These are phyloP conservation scores for Melopsittacus undulatus DNA, from an alignment of 2,797 vertebrate species.

Conservation along the genomic window DNA sequence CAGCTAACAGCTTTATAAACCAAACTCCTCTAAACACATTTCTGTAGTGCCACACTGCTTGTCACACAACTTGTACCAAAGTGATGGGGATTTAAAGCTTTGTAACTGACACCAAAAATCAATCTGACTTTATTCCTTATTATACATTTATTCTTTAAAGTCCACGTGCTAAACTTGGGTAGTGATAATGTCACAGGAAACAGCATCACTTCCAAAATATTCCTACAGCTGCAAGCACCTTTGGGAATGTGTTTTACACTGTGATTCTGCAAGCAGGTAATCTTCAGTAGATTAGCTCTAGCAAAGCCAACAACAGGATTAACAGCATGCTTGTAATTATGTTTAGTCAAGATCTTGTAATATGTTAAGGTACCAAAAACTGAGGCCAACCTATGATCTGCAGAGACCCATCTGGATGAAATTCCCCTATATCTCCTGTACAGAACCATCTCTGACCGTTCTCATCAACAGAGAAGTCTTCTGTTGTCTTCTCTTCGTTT, in stretches of 20 bases:
- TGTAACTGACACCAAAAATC: not conserved
- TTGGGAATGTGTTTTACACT: not conserved
- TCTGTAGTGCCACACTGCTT: not conserved
- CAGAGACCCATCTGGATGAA: conserved; percentile 93
- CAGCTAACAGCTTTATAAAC: not conserved
- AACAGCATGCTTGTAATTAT: not conserved
- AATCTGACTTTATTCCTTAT: not conserved
- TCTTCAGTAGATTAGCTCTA: not conserved
- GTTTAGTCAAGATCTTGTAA: not conserved
- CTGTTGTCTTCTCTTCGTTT: conserved; percentile 79
- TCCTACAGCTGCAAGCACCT: not conserved
- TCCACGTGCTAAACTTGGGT: not conserved
- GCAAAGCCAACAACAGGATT: not conserved
- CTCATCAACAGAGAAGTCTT: conserved; percentile 89
- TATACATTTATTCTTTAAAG: not conserved
- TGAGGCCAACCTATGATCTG: conserved; percentile 91
- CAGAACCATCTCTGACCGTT: conserved; percentile 95
- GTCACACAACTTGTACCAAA: not conserved
- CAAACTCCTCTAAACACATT: not conserved
- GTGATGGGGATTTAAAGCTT: not conserved
- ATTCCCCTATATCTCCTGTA: conserved; percentile 94
- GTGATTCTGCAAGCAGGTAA: not conserved
- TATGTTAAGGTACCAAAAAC: not conserved
- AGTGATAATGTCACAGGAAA: not conserved
- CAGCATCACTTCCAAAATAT: not conserved